phyloP scores from a whole-genome alignment of 1,140 invertebrate genomes.

The Apolygus lucorum region DNA sequence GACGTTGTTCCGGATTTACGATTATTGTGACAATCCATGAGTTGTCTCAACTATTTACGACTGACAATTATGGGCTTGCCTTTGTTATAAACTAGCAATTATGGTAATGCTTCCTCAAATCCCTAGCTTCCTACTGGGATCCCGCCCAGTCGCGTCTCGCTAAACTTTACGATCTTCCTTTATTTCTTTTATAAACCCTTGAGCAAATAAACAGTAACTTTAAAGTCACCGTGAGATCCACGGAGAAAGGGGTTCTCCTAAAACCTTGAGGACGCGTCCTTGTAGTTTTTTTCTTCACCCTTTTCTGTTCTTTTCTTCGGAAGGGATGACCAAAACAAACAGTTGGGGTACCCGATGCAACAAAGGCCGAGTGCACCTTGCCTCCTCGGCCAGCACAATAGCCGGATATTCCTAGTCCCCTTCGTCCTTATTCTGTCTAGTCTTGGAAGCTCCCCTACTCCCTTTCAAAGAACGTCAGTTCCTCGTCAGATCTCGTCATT shows the following conservation, averaged over 20 bases:
- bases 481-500: constrained; percentile 13
- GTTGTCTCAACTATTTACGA: too few species aligned
- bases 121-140: too few species aligned
- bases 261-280: background rate
- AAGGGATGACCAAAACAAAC: constrained; percentile 10
- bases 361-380: background rate
- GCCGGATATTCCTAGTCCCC: too few species aligned
- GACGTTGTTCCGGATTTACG: too few species aligned
- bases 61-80: too few species aligned
- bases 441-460: too few species aligned
- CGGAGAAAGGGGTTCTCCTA: background rate
- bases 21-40: too few species aligned
- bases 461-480: background rate
- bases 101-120: too few species aligned
- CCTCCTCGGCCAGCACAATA: background rate
- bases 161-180: background rate
- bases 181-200: background rate
- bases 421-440: too few species aligned
- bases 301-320: background rate
- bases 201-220: constrained; percentile 9
- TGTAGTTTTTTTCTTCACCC: too few species aligned
- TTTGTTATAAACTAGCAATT: too few species aligned
- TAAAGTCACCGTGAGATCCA: background rate
- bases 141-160: too few species aligned
- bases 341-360: background rate